Conservation (phyloP, 2,797 vertebrate genomes). For the Podarcis siculus region DNA sequence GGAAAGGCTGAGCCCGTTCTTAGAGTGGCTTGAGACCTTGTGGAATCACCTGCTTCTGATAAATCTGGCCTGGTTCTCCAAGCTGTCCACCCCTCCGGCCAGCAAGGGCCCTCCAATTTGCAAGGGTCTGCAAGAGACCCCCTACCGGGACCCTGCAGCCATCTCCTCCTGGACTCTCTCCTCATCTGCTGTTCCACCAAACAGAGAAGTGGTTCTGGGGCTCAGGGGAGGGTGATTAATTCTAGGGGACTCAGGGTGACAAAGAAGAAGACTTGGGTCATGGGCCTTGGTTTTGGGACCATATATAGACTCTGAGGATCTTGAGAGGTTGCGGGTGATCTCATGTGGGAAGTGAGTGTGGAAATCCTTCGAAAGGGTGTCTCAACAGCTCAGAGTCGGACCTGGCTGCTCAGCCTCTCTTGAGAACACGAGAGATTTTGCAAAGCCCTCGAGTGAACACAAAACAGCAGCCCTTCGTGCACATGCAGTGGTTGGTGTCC, state of each 20-base stretch:
- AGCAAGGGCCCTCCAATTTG: neutral
- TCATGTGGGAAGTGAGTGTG: neutral
- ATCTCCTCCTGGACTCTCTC: neutral
- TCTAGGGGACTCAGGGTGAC: neutral
- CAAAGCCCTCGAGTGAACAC: no score
- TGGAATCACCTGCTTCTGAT: neutral
- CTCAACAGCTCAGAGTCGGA: neutral
- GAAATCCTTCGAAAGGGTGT: neutral
- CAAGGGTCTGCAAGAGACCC: no score
- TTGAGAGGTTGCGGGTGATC: neutral
- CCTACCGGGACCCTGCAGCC: fast-evolving
- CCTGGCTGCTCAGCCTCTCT: no score
- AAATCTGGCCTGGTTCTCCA: neutral
- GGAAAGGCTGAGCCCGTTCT: fast-evolving
- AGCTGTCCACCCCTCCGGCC: neutral
- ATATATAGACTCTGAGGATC: neutral
- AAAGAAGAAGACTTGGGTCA: neutral
- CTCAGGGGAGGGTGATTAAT: neutral
- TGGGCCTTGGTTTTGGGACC: neutral
- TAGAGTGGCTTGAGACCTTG: neutral
- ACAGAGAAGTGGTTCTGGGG: no score
- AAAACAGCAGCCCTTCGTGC: no score
- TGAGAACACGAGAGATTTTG: neutral
- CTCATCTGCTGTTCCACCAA: neutral
- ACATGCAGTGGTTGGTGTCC: no score